phyloP scores from a whole-genome alignment of 2,888 invertebrate genomes.

The Liodrosophila aerea region DNA sequence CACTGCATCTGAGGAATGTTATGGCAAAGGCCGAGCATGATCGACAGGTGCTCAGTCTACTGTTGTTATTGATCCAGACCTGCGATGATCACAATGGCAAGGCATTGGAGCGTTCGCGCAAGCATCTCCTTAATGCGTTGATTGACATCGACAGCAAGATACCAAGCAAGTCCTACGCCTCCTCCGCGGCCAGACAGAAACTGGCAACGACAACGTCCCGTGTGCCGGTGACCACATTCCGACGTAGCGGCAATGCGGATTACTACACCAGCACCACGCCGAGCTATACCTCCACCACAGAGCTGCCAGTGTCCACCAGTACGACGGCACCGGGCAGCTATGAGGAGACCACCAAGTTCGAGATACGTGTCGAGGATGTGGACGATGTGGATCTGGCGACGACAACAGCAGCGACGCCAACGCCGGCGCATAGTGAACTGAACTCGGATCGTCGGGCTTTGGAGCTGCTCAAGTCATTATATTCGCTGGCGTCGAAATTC shows the following conservation, averaged over 20 bases:
- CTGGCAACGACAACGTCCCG: slow-evolving; percentile 56
- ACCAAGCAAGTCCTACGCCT: slow-evolving; percentile 30
- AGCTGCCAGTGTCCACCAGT: slow-evolving; percentile 55
- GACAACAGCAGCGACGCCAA: slow-evolving; percentile 53
- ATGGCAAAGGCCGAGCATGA: slow-evolving; percentile 92
- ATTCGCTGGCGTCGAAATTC: slow-evolving; percentile 92
- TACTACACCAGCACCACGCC: slow-evolving; percentile 70
- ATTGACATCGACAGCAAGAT: slow-evolving; percentile 85
- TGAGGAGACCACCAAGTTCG: slow-evolving; percentile 81
- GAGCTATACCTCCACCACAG: slow-evolving; percentile 68
- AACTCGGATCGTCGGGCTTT: slow-evolving; percentile 90
- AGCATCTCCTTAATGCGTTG: slow-evolving; percentile 87
- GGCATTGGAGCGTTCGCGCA: slow-evolving; percentile 88
- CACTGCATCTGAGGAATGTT: slow-evolving; percentile 88
- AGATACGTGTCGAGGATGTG: slow-evolving; percentile 80
- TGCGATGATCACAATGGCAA: slow-evolving; percentile 89
- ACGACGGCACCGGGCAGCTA: slow-evolving; percentile 57
- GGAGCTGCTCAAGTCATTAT: slow-evolving; percentile 91
- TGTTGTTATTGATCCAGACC: slow-evolving; percentile 90
- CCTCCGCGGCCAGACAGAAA: slow-evolving; percentile 38
- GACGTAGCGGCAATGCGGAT: slow-evolving; percentile 72
- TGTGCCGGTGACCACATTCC: slow-evolving; percentile 72
- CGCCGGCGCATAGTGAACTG: slow-evolving; percentile 55
- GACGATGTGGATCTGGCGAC: slow-evolving; percentile 62
- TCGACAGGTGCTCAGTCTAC: slow-evolving; percentile 88